Conservation (phyloP, 2,888 invertebrate species). For the Ellobium chinense region DNA sequence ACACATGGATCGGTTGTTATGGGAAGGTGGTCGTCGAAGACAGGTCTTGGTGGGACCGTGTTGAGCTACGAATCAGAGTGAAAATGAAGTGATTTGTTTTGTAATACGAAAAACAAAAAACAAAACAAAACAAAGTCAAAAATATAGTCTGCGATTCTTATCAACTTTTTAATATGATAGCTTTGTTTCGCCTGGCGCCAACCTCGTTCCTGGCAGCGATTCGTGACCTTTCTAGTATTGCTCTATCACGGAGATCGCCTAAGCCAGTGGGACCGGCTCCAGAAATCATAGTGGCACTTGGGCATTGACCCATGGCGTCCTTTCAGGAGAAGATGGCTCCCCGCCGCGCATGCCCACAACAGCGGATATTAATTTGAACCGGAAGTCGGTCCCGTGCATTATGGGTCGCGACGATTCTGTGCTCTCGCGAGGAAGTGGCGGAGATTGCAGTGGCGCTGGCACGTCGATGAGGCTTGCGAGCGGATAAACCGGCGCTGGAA, state of each 20-base stretch:
- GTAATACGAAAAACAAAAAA: too few relatives aligned
- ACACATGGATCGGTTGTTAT: too few relatives aligned
- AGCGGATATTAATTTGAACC: constrained; percentile 44
- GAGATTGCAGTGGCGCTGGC: constrained; percentile 23
- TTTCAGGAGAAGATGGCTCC: constrained; percentile 38
- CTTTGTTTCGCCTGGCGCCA: neutral
- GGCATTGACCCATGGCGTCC: constrained; percentile 30
- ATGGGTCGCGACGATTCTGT: constrained; percentile 11
- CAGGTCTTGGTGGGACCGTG: too few relatives aligned
- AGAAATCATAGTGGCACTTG: constrained; percentile 19
- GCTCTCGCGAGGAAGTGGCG: constrained; percentile 11
- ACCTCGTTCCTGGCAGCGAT: neutral
- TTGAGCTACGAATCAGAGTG: too few relatives aligned
- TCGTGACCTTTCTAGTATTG: constrained; percentile 2
- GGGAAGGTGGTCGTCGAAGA: too few relatives aligned
- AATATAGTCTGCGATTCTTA: too few relatives aligned
- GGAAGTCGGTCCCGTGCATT: constrained; percentile 38
- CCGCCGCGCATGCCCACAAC: constrained; percentile 39
- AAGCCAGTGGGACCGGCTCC: neutral
- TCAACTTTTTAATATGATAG: too few relatives aligned
- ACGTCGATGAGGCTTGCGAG: constrained; percentile 21
- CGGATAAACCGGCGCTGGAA: constrained; percentile 9
- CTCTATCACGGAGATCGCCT: constrained; percentile 13
- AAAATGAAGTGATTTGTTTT: too few relatives aligned
- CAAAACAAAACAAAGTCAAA: too few relatives aligned